phyloP scores from a whole-genome alignment of 2,797 vertebrate genomes.

The Pelochelys cantorii region DNA sequence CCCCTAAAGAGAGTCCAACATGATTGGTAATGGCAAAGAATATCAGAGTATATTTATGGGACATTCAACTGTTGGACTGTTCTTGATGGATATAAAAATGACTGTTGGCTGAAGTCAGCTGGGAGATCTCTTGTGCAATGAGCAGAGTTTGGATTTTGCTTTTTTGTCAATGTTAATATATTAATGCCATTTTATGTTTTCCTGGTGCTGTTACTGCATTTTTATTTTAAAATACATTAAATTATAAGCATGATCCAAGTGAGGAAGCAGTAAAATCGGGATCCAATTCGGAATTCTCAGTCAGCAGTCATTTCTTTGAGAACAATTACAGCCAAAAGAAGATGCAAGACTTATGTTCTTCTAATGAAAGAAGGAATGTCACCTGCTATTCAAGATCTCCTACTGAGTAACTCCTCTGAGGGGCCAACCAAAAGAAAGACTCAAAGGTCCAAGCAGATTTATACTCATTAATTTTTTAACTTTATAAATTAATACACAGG shows the following conservation, averaged over 20 bases:
- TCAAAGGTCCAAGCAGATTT: neutral
- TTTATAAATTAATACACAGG: neutral
- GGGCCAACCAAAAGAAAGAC: neutral
- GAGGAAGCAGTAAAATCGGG: neutral
- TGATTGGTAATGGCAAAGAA: neutral
- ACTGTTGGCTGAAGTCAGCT: slow-evolving; percentile 7
- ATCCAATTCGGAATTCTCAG: neutral
- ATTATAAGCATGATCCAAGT: too few species aligned
- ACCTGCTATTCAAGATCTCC: neutral
- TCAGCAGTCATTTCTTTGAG: neutral
- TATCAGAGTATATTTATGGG: neutral
- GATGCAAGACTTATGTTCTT: neutral
- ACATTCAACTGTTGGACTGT: neutral
- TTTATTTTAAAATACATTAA: neutral
- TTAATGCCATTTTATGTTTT: neutral
- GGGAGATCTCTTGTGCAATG: neutral
- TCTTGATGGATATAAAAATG: neutral
- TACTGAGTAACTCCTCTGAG: neutral
- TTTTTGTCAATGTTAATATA: neutral
- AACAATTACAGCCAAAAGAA: neutral
- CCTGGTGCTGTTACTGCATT: neutral
- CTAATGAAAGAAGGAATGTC: neutral
- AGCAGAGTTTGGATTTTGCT: neutral
- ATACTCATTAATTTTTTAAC: neutral
- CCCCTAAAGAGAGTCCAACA: neutral